Base-by-base conservation (phyloP, 2,888 invertebrate genomes). In the Euzetes globulus region DNA sequence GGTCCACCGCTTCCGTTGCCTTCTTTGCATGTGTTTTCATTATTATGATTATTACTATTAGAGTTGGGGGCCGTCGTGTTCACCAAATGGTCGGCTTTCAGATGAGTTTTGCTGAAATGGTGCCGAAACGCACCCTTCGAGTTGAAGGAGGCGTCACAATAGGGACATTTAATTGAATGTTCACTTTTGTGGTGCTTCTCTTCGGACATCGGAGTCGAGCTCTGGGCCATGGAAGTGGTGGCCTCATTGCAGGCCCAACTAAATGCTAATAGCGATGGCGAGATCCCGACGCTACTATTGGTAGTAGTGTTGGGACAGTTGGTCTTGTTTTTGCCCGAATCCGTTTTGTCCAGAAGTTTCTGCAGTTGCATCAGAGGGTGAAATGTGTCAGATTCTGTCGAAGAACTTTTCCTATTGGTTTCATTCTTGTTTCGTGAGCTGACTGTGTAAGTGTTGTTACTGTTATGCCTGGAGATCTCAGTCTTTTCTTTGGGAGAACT, bases 91-190 rank as follows among this genome's bases (percentile, higher is more conserved):
- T 91, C 91, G 81, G 94, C 94, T 75, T 94, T 92, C 82, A 94
- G 94, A 83, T 94, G 94, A 89, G 93, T 92, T 84, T 94, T 94
- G 70, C 93, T 94, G 80, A 96, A 85, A 81, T 97, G 97, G 83
- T 96, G 96, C 80, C 97, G 88, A 84, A 95, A 96, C 15, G 96
- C 95, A 73, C 95, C 96, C 84, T 95, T 96, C 55, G 96, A 95
- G 79, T 94, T 92, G 83, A 96, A 96, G 33, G 94, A 93, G 29
- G 94, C 94, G 84, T 94, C 94, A 85, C 94, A 94, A 81, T 93
- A 91, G 73, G 94, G 92, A 84, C 94, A 94, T 84, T 94, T 94
- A 88, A 94, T 92, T 77, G 92, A 41, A 68, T 68, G 68, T 41
- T 68, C 68, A 45, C 22, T 68, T 41, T 68, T 68, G 68, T 68